Conservation (phyloP, 2,113 vertebrate genomes). For the Chascanopsetta lugubris region DNA sequence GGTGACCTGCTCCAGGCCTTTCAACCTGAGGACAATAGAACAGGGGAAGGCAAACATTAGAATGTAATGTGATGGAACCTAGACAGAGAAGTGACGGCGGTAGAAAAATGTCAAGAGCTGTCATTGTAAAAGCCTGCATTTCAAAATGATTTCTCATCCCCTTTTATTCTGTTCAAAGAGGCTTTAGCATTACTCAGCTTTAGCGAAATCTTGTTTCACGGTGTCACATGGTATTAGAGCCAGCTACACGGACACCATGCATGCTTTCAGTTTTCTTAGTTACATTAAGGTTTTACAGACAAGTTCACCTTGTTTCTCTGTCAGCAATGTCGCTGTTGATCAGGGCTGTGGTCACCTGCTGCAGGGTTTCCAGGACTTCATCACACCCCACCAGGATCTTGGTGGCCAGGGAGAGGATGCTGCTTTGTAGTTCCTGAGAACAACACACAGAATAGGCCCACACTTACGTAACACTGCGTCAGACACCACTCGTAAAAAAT, state of each 20-base stretch:
- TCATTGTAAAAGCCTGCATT: background rate
- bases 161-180: constrained; percentile 6
- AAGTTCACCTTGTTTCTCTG: constrained; percentile 89
- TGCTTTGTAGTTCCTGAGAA: constrained; percentile 91
- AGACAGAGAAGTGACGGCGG: background rate
- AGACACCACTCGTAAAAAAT: background rate
- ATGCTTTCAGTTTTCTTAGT: constrained; percentile 9
- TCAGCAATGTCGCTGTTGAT: constrained; percentile 93
- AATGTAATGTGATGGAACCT: background rate
- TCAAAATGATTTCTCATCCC: constrained; percentile 16
- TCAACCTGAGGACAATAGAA: constrained; percentile 81
- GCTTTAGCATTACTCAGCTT: constrained; percentile 11
- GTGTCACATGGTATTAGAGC: constrained; percentile 14
- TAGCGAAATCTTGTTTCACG: constrained; percentile 36
- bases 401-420: constrained; percentile 93
- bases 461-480: constrained; percentile 73
- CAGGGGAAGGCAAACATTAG: background rate
- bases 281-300: constrained; percentile 21
- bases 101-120: background rate
- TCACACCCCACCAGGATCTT: constrained; percentile 97
- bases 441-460: constrained; percentile 62
- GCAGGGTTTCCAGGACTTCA: constrained; percentile 96
- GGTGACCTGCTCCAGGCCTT: constrained; percentile 96
- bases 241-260: constrained; percentile 6
- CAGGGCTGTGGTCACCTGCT: constrained; percentile 94